Evolutionary conservation across 2,888 invertebrate genomes (phyloP).

Genomic region (Seladonia tumulorum): DNA sequence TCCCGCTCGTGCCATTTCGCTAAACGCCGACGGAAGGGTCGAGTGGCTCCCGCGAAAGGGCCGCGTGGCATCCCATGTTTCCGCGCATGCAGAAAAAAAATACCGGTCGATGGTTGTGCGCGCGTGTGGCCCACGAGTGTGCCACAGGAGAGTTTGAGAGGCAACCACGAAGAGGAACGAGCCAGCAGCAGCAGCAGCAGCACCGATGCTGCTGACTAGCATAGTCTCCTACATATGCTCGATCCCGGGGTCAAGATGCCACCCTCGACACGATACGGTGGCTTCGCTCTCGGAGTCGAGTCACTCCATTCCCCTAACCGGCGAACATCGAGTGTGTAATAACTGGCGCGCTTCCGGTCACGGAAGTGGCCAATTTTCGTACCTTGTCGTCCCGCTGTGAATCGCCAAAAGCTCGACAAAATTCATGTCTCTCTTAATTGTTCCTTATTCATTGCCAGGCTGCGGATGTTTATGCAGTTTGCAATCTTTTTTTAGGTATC

Average conservation of each 20-base stretch:
- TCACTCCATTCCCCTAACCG: constrained; percentile 21
- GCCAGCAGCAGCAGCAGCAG: neutral
- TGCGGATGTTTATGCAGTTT: too few species aligned
- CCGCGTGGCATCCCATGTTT: neutral
- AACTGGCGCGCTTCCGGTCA: constrained; percentile 28
- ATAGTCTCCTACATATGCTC: constrained; percentile 51
- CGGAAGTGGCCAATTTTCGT: constrained; percentile 13
- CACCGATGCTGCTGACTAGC: constrained; percentile 66
- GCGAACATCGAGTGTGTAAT: constrained; percentile 34
- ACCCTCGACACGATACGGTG: constrained; percentile 62
- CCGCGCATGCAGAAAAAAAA: constrained; percentile 5
- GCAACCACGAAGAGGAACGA: neutral
- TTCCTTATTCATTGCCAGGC: neutral
- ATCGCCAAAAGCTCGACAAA: neutral
- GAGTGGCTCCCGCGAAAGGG: constrained; percentile 7
- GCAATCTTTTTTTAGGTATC: too few species aligned
- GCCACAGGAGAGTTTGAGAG: constrained; percentile 5
- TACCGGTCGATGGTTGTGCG: constrained; percentile 7
- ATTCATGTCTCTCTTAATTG: neutral
- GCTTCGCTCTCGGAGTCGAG: constrained; percentile 19
- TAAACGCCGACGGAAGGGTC: constrained; percentile 7
- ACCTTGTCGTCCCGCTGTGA: neutral
- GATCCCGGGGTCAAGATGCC: constrained; percentile 66
- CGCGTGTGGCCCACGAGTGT: neutral
- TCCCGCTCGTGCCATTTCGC: constrained; percentile 6